These are phyloP conservation scores for Ectobius pallidus DNA, from an alignment of 2,888 invertebrate genomes.

Conservation along the genomic window DNA sequence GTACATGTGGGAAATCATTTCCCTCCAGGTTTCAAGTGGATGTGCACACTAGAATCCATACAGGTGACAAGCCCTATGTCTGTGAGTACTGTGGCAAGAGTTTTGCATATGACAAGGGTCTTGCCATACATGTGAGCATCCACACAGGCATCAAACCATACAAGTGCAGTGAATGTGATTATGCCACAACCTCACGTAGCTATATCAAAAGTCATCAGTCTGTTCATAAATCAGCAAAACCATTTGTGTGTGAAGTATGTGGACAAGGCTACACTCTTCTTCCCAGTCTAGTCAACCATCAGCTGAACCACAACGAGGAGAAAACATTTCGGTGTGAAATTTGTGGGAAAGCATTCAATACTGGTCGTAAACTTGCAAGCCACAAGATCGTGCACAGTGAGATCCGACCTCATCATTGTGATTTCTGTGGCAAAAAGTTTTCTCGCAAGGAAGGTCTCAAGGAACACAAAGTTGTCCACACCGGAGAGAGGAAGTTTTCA, in stretches of 20 bases:
- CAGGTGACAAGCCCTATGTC: slow-evolving; percentile 6
- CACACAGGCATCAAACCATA: background rate
- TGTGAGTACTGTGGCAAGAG: slow-evolving; percentile 16
- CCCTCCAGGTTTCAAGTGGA: slow-evolving; percentile 11
- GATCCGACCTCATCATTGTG: slow-evolving; percentile 10
- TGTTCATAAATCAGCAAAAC: slow-evolving; percentile 5
- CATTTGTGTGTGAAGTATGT: slow-evolving; percentile 14
- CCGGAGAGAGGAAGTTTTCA: slow-evolving; percentile 2
- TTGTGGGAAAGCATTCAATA: slow-evolving; percentile 17
- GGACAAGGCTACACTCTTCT: background rate
- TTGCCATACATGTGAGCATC: background rate
- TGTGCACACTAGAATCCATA: slow-evolving; percentile 2
- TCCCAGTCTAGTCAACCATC: slow-evolving; percentile 4
- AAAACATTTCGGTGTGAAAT: slow-evolving; percentile 13
- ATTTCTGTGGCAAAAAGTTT: slow-evolving; percentile 21
- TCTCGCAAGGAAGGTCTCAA: background rate
- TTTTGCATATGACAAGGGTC: slow-evolving; percentile 9
- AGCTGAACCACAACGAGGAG: slow-evolving; percentile 3
- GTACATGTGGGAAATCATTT: slow-evolving; percentile 12
- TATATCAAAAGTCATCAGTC: slow-evolving; percentile 5
- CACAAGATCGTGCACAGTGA: slow-evolving; percentile 11
- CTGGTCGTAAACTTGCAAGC: slow-evolving; percentile 18
- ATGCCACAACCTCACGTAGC: background rate
- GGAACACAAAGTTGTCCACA: slow-evolving; percentile 15
- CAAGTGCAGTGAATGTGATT: background rate